phyloP scores from a whole-genome alignment of 2,113 vertebrate genomes.

The Ictalurus punctatus region DNA sequence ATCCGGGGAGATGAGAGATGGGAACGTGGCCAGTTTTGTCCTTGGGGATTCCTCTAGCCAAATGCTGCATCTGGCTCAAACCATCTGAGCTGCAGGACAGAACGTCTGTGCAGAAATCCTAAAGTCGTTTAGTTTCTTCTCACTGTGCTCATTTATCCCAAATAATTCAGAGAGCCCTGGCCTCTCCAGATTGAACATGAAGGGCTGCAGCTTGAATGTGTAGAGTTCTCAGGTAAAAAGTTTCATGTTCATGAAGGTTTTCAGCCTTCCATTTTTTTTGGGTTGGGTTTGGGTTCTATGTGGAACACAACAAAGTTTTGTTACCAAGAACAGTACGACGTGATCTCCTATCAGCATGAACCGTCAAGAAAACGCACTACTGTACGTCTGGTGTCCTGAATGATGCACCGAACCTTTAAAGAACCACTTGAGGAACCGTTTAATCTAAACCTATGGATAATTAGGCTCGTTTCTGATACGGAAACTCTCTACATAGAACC shows the following conservation, averaged over 20 bases:
- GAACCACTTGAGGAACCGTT: background rate
- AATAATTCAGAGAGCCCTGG: background rate
- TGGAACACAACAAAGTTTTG: background rate
- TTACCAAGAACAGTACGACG: background rate
- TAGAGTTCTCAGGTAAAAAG: background rate
- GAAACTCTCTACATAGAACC: background rate
- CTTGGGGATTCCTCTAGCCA: background rate
- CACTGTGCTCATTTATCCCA: background rate
- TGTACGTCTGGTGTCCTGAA: background rate
- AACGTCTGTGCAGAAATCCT: background rate
- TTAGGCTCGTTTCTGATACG: background rate
- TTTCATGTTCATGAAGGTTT: background rate
- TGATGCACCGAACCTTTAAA: background rate
- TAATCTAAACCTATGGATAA: background rate
- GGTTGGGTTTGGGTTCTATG: background rate
- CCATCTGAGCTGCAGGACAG: background rate
- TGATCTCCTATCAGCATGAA: background rate
- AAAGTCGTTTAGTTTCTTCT: background rate
- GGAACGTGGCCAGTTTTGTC: constrained; percentile 13
- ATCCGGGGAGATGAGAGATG: background rate
- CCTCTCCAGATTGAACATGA: background rate
- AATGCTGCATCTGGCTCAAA: constrained; percentile 18
- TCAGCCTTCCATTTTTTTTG: background rate
- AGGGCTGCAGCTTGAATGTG: background rate
- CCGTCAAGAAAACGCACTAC: background rate